Evolutionary conservation across 1,140 invertebrate species (phyloP).

Genomic region (Orchestia grillus): DNA sequence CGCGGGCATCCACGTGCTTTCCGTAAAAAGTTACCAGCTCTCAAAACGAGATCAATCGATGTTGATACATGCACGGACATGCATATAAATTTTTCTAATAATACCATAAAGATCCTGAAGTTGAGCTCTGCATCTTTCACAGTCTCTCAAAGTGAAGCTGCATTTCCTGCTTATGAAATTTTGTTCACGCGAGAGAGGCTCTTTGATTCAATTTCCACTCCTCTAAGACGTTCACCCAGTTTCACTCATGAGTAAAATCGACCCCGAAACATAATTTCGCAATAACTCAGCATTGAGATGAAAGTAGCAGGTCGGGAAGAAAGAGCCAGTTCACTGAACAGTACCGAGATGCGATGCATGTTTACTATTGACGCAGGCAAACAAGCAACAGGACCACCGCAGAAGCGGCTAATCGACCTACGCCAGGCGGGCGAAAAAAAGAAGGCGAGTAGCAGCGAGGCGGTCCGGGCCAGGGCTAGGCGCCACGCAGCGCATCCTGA

Average conservation of each 20-base stretch:
- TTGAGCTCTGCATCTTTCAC: neutral
- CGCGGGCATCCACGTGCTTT: neutral
- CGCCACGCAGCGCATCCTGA: neutral
- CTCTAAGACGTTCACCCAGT: neutral
- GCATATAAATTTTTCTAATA: neutral
- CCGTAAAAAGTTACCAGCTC: neutral
- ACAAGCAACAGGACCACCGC: slow-evolving; percentile 42
- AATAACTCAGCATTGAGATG: neutral
- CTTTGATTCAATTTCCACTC: neutral
- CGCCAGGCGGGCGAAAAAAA: neutral
- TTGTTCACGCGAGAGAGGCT: neutral
- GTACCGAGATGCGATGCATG: neutral
- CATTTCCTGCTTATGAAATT: neutral
- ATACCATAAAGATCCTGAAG: neutral
- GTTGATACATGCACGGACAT: neutral
- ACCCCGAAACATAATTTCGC: neutral
- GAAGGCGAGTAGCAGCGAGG: no score
- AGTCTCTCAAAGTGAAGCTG: neutral
- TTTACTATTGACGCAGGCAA: slow-evolving; percentile 28
- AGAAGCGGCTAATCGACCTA: slow-evolving; percentile 44
- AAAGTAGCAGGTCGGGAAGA: neutral
- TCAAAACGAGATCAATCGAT: neutral
- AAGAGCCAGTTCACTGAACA: neutral
- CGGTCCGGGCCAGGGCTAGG: neutral
- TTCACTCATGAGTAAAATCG: neutral